A percentile compares a stretch with the other conserved stretches of the same genome.
phyloP scores from a whole-genome alignment of 1,140 invertebrate species.

The Megalopta genalis region DNA sequence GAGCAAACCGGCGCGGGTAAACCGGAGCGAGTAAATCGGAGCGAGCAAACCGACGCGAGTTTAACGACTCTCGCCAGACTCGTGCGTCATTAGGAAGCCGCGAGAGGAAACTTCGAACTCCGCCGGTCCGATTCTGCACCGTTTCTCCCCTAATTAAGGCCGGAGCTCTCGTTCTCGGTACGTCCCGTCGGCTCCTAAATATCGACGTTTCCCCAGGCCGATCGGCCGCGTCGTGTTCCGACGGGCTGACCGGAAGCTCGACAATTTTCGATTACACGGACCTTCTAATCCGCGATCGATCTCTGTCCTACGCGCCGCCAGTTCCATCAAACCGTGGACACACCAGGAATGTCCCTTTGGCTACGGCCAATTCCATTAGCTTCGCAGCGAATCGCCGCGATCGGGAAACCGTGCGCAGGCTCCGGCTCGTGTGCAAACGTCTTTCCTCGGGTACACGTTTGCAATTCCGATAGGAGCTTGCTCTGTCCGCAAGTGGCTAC shows the following conservation, averaged over 20 bases:
- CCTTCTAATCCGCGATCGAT: constrained; percentile 20
- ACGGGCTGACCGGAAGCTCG: background rate
- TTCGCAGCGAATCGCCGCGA: background rate
- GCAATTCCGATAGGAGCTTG: background rate
- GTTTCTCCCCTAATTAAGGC: background rate
- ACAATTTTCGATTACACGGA: constrained; percentile 18
- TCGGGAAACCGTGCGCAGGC: background rate
- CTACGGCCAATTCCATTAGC: constrained; percentile 22
- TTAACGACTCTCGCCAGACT: background rate
- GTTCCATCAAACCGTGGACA: background rate
- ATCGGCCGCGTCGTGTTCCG: background rate
- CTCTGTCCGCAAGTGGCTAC: background rate
- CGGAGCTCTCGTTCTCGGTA: background rate
- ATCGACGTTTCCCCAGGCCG: no score
- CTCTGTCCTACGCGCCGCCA: background rate
- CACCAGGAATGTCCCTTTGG: constrained; percentile 8
- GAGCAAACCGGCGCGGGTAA: background rate
- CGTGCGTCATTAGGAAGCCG: background rate
- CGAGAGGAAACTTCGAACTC: background rate
- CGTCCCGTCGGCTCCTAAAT: background rate
- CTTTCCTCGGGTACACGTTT: no score
- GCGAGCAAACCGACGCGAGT: no score
- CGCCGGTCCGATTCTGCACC: background rate
- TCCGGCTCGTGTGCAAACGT: background rate
- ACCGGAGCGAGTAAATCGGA: no score